Percentiles rank a stretch among this genome's conserved stretches.
Evolutionary conservation across 2,888 invertebrate species (phyloP).

Genomic region (Mystacides longicornis): DNA sequence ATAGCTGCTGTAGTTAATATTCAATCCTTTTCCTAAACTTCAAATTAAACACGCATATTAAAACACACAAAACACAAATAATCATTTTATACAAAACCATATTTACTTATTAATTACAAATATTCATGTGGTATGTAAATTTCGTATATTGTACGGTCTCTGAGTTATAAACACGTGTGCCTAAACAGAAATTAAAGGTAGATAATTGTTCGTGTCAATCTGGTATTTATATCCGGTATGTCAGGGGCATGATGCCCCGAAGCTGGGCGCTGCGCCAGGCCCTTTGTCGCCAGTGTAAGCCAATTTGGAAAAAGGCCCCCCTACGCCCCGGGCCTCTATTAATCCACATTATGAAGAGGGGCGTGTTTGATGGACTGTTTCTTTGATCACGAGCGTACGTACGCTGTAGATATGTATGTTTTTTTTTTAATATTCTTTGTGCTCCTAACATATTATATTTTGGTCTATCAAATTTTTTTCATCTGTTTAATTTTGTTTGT

Average conservation of each 20-base stretch:
- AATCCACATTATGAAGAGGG: background rate
- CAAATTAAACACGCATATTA: no score
- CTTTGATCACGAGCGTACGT: background rate
- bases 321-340: background rate
- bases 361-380: background rate
- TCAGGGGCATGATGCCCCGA: background rate
- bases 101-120: no score
- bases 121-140: no score
- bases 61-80: no score
- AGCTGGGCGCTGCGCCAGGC: background rate
- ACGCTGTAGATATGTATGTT: no score
- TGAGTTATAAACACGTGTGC: no score
- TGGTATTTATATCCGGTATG: background rate
- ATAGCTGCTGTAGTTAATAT: no score
- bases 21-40: no score
- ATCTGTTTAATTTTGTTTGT: no score
- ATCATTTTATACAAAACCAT: no score
- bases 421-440: no score
- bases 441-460: background rate
- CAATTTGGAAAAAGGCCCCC: background rate
- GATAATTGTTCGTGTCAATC: background rate
- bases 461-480: background rate
- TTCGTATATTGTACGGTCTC: no score
- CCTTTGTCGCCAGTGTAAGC: background rate
- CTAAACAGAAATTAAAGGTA: slow-evolving; percentile 1